Base-by-base conservation (phyloP, 2,888 invertebrate genomes). In the Trissonchulus latispiculum region DNA sequence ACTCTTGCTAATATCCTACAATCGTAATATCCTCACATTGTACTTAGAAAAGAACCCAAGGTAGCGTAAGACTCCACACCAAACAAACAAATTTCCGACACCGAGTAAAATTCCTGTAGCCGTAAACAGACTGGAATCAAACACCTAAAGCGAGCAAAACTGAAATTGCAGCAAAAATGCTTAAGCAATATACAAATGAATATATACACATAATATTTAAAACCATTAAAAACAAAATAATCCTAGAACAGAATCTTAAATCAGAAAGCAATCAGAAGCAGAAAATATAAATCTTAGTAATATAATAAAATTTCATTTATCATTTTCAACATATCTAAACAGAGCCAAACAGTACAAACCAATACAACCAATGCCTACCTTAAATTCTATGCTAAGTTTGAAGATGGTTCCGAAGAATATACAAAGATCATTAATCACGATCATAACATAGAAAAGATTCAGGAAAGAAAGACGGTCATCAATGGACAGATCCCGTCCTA, bases 31-130 rank as follows among this genome's bases (percentile, higher is more conserved):
- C 83, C 86, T 84, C 81, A 87, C 96, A 86, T 99, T 99, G 85
- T 97, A 99, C 0, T 95, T 95, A 83, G 92, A 91, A 84, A 99
- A 99, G 85, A 99, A 99, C 33, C 95, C 95, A 35, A 99, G 87
- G 83, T 99, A 99, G 71, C 99, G 88, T 28, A 99, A 86, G 0
- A 99, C 91, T 36, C 99, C 97, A 82, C 96, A 92, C 95, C 97
- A 99, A 0, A 96, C 95, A 0, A 99, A 86, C 77, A 99, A 87
- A 83, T 93, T 96, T 1, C 97, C 99, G 18, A 91, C 89, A 1
- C 99, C 99, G n/a, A 99, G 86, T 80, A 95, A 90, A 36, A 99
- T 87, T 69, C 96, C 95, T 82, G 96, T 96, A 0, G 92, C 87
- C 84, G 95, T 94, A 92, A 96, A 97, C 76, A 93, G 90, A 81